phyloP scores from a whole-genome alignment of 2,113 vertebrate genomes.

The Silurus asotus region DNA sequence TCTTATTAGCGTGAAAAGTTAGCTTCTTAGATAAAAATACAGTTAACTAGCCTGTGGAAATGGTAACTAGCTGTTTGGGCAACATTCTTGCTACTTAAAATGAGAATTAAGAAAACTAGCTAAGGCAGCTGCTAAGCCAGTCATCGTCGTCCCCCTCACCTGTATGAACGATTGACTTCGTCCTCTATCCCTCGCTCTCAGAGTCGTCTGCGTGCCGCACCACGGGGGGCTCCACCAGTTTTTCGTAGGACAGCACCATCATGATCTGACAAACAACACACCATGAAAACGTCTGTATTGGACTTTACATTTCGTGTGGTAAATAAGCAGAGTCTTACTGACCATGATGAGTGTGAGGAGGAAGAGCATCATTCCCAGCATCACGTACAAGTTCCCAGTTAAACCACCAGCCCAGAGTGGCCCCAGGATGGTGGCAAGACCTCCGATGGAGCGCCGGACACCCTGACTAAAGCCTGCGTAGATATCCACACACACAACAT shows the following conservation, averaged over 20 bases:
- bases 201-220: slow-evolving; percentile 61
- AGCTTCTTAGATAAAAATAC: no score
- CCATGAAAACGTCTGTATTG: no score
- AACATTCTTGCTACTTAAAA: not conserved
- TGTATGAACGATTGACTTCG: not conserved
- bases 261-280: slow-evolving; percentile 71
- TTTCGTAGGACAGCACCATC: slow-evolving; percentile 74
- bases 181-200: slow-evolving; percentile 64
- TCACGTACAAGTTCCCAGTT: slow-evolving; percentile 75
- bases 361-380: slow-evolving; percentile 81
- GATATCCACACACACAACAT: not conserved
- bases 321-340: slow-evolving; percentile 49
- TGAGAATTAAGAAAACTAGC: not conserved
- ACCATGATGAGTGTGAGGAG: slow-evolving; percentile 77
- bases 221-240: slow-evolving; percentile 69
- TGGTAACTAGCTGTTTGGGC: no score
- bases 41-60: not conserved
- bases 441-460: slow-evolving; percentile 77
- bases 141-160: not conserved
- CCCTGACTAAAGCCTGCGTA: slow-evolving; percentile 79
- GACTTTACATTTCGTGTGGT: no score
- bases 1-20: no score
- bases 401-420: slow-evolving; percentile 82
- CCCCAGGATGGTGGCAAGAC: slow-evolving; percentile 81
- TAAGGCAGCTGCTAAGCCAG: not conserved